A percentile compares a stretch with the other conserved stretches of the same genome.
Evolutionary conservation across 2,797 vertebrate species (phyloP).

Genomic region (Podarcis siculus): DNA sequence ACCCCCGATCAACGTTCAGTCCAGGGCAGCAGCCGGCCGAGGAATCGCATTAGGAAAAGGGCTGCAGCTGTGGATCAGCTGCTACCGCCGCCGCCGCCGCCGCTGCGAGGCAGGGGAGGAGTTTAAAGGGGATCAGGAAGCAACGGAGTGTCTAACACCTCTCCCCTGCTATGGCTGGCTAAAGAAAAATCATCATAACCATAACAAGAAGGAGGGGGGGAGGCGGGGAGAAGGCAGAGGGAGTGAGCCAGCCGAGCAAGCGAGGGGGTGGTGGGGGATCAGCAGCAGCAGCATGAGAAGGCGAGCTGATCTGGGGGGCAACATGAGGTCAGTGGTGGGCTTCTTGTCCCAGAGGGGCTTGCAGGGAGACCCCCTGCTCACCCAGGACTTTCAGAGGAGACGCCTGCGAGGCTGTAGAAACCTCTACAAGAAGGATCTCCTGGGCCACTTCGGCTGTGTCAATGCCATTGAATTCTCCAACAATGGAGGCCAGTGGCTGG

Average conservation of each 20-base stretch:
- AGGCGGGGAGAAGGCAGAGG: slow-evolving; percentile 61
- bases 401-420: slow-evolving; percentile 92
- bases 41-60: slow-evolving; percentile 62
- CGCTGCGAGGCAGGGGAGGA: slow-evolving; percentile 67
- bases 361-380: slow-evolving; percentile 90
- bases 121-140: slow-evolving; percentile 74
- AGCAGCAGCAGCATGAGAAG: slow-evolving; percentile 82
- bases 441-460: slow-evolving; percentile 98
- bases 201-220: slow-evolving; percentile 65
- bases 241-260: slow-evolving; percentile 57
- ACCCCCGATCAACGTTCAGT: neutral
- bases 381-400: slow-evolving; percentile 94
- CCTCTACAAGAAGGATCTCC: slow-evolving; percentile 95
- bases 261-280: slow-evolving; percentile 26
- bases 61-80: slow-evolving; percentile 79
- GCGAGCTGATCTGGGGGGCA: slow-evolving; percentile 88
- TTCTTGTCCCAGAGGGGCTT: slow-evolving; percentile 94
- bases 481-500: slow-evolving; percentile 96
- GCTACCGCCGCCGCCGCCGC: slow-evolving; percentile 67
- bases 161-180: slow-evolving; percentile 78
- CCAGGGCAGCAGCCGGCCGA: slow-evolving; percentile 47
- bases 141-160: slow-evolving; percentile 77
- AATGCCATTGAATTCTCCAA: slow-evolving; percentile 99
- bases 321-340: slow-evolving; percentile 92
- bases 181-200: slow-evolving; percentile 73